phyloP scores from a whole-genome alignment of 37 sponge, comb jelly and placozoan genomes.

The Cliona cf. orientalis region DNA sequence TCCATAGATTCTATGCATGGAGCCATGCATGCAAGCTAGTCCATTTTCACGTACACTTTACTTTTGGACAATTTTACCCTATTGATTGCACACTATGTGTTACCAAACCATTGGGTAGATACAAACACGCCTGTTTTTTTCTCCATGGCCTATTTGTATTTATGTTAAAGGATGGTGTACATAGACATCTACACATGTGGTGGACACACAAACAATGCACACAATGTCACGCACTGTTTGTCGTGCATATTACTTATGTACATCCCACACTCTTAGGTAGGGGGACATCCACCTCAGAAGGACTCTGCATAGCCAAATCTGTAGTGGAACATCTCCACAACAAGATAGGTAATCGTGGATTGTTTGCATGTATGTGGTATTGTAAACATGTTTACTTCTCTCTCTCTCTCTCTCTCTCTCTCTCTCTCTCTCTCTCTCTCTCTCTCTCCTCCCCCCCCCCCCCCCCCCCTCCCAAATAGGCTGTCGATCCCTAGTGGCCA shows the following conservation, averaged over 20 bases:
- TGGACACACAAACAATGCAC: no score
- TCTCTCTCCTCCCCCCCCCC: slow-evolving; percentile 19
- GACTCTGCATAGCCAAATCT: slow-evolving; percentile 75
- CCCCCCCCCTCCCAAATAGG: slow-evolving; percentile 36
- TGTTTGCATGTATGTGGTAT: no score
- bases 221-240: no score
- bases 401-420: slow-evolving; percentile 35
- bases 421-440: slow-evolving; percentile 43
- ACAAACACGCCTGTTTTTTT: no score
- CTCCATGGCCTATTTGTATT: no score
- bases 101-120: no score
- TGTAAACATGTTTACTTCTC: slow-evolving; percentile 6
- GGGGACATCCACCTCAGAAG: slow-evolving; percentile 81
- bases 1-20: background rate
- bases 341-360: slow-evolving; percentile 43
- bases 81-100: no score
- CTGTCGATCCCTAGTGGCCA: slow-evolving; percentile 75
- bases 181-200: no score
- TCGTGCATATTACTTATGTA: background rate
- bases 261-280: slow-evolving; percentile 49
- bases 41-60: no score
- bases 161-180: no score
- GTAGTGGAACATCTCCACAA: slow-evolving; percentile 74
- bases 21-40: no score
- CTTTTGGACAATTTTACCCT: no score